These are phyloP conservation scores for Ptychodera flava DNA, from an alignment of 35 echinoderm and acorn worm species.

Conservation along the genomic window DNA sequence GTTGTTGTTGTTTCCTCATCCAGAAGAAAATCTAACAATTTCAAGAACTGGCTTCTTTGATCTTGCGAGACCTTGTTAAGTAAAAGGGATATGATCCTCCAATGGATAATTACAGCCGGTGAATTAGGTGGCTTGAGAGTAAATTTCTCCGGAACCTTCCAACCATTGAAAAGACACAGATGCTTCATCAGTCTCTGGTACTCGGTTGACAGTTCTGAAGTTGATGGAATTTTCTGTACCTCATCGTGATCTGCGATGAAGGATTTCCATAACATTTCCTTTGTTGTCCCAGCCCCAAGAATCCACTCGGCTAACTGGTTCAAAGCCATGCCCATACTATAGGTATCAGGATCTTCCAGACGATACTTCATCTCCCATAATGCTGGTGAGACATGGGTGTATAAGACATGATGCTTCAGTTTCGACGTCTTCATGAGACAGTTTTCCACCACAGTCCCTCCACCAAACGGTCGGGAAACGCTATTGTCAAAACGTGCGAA, in stretches of 20 bases:
- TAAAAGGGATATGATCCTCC: not conserved
- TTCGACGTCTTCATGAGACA: too few relatives aligned
- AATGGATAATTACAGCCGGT: not conserved
- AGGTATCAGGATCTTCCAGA: not conserved
- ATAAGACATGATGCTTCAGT: not conserved
- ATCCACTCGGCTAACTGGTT: not conserved
- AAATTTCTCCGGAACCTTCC: not conserved
- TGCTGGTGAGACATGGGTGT: not conserved
- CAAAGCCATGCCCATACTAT: not conserved
- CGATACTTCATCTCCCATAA: not conserved
- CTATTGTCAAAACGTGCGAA: too few relatives aligned
- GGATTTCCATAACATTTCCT: not conserved
- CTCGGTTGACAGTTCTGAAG: not conserved
- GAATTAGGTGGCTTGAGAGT: not conserved
- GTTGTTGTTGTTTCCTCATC: too few relatives aligned
- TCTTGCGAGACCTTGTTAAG: not conserved
- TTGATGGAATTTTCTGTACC: not conserved
- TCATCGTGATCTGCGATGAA: not conserved
- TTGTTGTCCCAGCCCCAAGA: not conserved
- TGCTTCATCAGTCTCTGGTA: not conserved
- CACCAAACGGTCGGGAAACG: too few relatives aligned
- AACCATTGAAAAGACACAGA: not conserved
- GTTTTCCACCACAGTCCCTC: too few relatives aligned
- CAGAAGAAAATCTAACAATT: too few relatives aligned
- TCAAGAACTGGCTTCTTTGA: not conserved